Conservation (phyloP, 1,140 invertebrate genomes). For the Pachypsylla venusta region DNA sequence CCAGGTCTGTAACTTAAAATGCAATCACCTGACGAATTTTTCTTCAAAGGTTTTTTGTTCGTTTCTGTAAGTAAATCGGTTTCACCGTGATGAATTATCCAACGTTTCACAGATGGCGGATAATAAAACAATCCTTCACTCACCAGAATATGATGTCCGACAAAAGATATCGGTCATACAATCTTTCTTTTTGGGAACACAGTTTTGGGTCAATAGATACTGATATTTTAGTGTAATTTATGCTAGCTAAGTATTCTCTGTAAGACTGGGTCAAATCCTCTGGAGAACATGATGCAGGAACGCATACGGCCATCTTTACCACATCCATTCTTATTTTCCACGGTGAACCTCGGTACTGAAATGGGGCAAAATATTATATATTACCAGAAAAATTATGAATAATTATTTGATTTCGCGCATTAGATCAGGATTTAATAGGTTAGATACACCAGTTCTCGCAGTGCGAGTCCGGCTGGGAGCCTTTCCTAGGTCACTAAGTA, state of each 20-base stretch:
- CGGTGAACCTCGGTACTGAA: slow-evolving; percentile 19
- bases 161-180: slow-evolving; percentile 19
- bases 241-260: slow-evolving; percentile 31
- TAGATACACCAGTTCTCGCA: too few species aligned
- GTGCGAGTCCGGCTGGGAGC: too few species aligned
- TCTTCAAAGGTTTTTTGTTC: too few species aligned
- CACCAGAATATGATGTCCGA: slow-evolving; percentile 20
- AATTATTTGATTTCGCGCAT: neutral
- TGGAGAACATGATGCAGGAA: slow-evolving; percentile 34
- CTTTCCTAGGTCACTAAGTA: too few species aligned
- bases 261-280: slow-evolving; percentile 36
- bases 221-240: neutral
- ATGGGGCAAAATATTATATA: neutral
- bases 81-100: too few species aligned
- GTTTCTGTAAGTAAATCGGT: too few species aligned
- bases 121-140: slow-evolving; percentile 10
- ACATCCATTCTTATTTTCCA: slow-evolving; percentile 25
- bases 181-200: slow-evolving; percentile 17
- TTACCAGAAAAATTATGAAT: neutral
- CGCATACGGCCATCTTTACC: slow-evolving; percentile 37
- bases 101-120: too few species aligned
- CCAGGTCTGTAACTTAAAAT: too few species aligned
- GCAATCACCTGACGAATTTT: too few species aligned
- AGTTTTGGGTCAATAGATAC: slow-evolving; percentile 15
- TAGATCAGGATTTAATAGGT: neutral